A percentile compares a stretch with the other conserved stretches of the same genome.
phyloP scores from a whole-genome alignment of 2,113 vertebrate species.

The Vombatus ursinus region DNA sequence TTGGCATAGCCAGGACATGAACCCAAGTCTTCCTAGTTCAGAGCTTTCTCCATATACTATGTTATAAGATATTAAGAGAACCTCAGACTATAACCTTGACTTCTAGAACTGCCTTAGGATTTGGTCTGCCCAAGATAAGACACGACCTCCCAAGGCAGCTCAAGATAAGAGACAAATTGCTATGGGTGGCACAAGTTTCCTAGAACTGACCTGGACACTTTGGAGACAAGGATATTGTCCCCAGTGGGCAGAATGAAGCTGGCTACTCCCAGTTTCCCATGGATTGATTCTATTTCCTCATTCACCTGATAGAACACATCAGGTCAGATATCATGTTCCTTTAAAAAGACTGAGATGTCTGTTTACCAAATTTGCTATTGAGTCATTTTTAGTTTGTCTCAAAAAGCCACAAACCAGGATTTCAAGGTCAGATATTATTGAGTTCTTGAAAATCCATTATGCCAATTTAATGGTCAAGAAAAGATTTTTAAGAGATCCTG shows the following conservation, averaged over 20 bases:
- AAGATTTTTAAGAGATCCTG: constrained; percentile 10
- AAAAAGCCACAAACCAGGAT: not conserved
- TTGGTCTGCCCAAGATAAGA: not conserved
- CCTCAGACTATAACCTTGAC: not conserved
- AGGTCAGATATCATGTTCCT: not conserved
- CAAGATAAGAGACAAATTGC: too few species aligned
- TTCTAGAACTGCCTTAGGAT: not conserved
- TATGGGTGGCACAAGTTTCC: not conserved
- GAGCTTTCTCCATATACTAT: not conserved
- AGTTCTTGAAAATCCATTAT: not conserved
- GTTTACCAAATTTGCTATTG: not conserved
- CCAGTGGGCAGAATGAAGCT: too few species aligned
- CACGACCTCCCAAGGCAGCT: not conserved
- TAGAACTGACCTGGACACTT: not conserved
- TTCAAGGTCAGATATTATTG: not conserved
- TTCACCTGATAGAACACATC: not conserved
- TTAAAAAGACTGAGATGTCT: not conserved
- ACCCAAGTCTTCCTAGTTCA: not conserved
- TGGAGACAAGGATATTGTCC: too few species aligned
- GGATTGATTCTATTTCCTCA: not conserved
- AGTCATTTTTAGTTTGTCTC: not conserved
- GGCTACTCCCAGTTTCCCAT: not conserved
- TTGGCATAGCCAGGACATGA: not conserved
- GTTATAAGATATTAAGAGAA: not conserved
- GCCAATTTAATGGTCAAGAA: not conserved